Percentiles rank a stretch among this genome's conserved stretches.
These are phyloP conservation scores for Gadopsis bispinosus DNA, from an alignment of 2,797 vertebrate genomes.

Conservation along the genomic window DNA sequence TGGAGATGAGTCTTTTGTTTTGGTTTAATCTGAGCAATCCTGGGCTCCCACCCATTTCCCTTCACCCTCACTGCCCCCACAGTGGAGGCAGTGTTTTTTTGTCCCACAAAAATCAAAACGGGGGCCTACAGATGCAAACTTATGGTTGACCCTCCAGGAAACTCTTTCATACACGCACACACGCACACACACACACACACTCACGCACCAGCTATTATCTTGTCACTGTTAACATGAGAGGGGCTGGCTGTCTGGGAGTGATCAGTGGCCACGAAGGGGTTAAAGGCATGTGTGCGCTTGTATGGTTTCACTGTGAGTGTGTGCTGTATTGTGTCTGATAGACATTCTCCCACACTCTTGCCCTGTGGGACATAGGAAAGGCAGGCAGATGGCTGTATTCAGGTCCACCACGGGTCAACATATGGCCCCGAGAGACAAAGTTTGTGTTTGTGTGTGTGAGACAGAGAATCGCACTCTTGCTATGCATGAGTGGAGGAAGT, in stretches of 20 bases:
- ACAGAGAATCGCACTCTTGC: constrained; percentile 53
- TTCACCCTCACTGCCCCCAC: constrained; percentile 52
- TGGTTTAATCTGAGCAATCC: constrained; percentile 69
- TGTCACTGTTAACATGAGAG: constrained; percentile 77
- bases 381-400: constrained; percentile 88
- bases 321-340: constrained; percentile 70
- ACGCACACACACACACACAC: constrained; percentile 38
- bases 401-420: constrained; percentile 83
- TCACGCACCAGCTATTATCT: constrained; percentile 68
- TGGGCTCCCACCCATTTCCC: constrained; percentile 53
- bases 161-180: constrained; percentile 27
- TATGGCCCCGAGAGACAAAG: constrained; percentile 82
- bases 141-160: constrained; percentile 35
- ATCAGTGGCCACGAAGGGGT: constrained; percentile 78
- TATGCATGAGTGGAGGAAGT: constrained; percentile 66
- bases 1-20: constrained; percentile 77
- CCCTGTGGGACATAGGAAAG: constrained; percentile 76
- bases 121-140: constrained; percentile 14
- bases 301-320: constrained; percentile 41
- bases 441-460: constrained; percentile 67
- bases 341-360: constrained; percentile 82
- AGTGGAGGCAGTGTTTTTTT: background rate
- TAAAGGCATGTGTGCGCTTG: constrained; percentile 75
- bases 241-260: constrained; percentile 69
- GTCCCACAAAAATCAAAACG: background rate